These are phyloP conservation scores for Epinotia nisella DNA, from an alignment of 2,888 invertebrate species.

Conservation along the genomic window DNA sequence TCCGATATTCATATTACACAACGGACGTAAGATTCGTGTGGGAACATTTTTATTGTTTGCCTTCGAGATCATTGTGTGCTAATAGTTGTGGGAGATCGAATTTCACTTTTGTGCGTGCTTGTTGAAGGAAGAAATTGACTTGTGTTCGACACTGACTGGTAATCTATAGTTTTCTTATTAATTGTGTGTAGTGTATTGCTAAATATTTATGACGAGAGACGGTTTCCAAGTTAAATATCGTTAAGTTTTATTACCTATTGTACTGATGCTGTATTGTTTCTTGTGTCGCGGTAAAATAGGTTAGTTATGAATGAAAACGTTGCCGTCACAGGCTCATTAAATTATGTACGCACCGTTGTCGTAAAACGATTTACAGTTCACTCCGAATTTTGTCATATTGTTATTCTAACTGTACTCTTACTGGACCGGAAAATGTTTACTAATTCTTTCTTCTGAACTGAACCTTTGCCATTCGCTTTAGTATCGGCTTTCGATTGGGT, in stretches of 20 bases:
- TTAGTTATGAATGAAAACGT: conserved; percentile 40
- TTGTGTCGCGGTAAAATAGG: conserved; percentile 28
- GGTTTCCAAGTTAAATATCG: conserved; percentile 24
- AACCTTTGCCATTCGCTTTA: conserved; percentile 21
- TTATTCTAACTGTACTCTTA: conserved; percentile 38
- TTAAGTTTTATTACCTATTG: conserved; percentile 33
- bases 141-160: not conserved
- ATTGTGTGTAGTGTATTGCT: conserved; percentile 25
- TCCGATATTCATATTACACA: conserved; percentile 60
- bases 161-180: conserved; percentile 16
- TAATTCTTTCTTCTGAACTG: conserved; percentile 16
- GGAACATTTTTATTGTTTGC: conserved; percentile 67
- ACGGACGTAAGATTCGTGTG: conserved; percentile 64
- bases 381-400: conserved; percentile 40
- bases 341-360: conserved; percentile 36
- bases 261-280: conserved; percentile 29
- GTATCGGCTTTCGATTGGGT: conserved; percentile 15
- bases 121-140: conserved; percentile 47
- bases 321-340: conserved; percentile 39
- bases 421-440: conserved; percentile 33
- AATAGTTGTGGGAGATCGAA: conserved; percentile 73
- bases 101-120: conserved; percentile 70
- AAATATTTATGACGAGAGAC: conserved; percentile 19
- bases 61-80: conserved; percentile 65
- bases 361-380: conserved; percentile 41